Base-by-base conservation (phyloP, 35 echinoderm and acorn worm species). In the Ophioderma brevispina region DNA sequence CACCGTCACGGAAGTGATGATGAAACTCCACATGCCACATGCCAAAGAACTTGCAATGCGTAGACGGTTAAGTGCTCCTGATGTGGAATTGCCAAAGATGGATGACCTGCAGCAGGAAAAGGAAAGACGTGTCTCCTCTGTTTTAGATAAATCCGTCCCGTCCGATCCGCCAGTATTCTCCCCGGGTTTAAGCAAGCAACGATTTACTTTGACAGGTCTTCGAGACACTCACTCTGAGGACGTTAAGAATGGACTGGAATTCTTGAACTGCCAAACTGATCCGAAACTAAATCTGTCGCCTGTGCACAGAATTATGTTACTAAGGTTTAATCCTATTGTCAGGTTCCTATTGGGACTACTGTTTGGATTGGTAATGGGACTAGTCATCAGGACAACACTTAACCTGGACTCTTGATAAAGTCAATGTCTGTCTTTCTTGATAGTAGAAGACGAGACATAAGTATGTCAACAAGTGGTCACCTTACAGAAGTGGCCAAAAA, bases 1-100 rank as follows among this genome's bases (percentile, higher is more conserved):
- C 35, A 75, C 87, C 36, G 81, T 96, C 25, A 76, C 87, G 0
- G 91, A 93, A n/a, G 87, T 96, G 90, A 96, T 96, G 91, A 38
- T 96, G 81, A 96, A 96, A 87, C 79, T 96, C 0, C 32, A 77
- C 55, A 81, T 33, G 39, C 39, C 23, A 19, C 18, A 18, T 39
- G 32, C 38, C 37, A 86, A 17, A 46, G 41, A 46, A 17, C 17
- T 46, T 8, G 59, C 10, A 70, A 25, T 13, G 59, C 59, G 3
- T 70, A 8, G 59, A 18, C 10, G n/a, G 28, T 30, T 70, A 18
- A 70, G 59, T 25, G 1, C 15, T 8, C 59, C 59, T 2, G 59
- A 70, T 6, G 6, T 70, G n/a, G 23, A 6, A 70, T 70, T 70
- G 28, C 59, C 59, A 18, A 70, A 70, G n/a, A 30, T 70, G 10